phyloP scores from a whole-genome alignment of 2,797 vertebrate species.

The Sebastes itinus region DNA sequence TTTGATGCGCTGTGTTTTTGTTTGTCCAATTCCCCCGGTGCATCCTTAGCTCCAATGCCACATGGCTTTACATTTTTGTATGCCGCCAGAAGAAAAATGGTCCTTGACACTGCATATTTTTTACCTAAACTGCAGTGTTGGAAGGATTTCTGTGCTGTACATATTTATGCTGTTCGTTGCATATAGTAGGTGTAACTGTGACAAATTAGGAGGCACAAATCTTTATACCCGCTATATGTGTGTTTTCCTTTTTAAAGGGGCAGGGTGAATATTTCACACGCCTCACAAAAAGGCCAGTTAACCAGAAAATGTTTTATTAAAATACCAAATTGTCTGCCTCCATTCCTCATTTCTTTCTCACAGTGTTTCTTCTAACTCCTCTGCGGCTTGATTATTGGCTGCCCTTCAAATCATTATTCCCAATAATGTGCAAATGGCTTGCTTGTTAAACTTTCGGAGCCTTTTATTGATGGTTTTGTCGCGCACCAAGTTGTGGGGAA shows the following conservation, averaged over 20 bases:
- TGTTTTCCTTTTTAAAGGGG: conserved; percentile 24
- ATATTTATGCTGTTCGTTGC: conserved; percentile 58
- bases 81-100: conserved; percentile 65
- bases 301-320: conserved; percentile 11
- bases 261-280: conserved; percentile 13
- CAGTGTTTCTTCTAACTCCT: background rate
- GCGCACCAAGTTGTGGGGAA: background rate
- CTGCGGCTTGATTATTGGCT: conserved; percentile 6
- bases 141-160: conserved; percentile 37
- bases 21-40: conserved; percentile 63
- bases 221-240: background rate
- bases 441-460: conserved; percentile 1
- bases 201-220: conserved; percentile 60
- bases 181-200: conserved; percentile 49
- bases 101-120: conserved; percentile 68
- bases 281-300: conserved; percentile 11
- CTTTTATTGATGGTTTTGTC: conserved; percentile 29
- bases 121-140: conserved; percentile 60
- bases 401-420: conserved; percentile 16
- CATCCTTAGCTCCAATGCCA: conserved; percentile 54
- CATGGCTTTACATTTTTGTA: conserved; percentile 62
- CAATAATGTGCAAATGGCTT: conserved; percentile 28
- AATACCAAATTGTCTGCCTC: background rate
- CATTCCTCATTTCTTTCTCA: background rate
- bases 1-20: conserved; percentile 73